A percentile compares a stretch with the other conserved stretches of the same genome.
Conservation (phyloP, 2,888 invertebrate species). For the Tetanocera ferruginea region DNA sequence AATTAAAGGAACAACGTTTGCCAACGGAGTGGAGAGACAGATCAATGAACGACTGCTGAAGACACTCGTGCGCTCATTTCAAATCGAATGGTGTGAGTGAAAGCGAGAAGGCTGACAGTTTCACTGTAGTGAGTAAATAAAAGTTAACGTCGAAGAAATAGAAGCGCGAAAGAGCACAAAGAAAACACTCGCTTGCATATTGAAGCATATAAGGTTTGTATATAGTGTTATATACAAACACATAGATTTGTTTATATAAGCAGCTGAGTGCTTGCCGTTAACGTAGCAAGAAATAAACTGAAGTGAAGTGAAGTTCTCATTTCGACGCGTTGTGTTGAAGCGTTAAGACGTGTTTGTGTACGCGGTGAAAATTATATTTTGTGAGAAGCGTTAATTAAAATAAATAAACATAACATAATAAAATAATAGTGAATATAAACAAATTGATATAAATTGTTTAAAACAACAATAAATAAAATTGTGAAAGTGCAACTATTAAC, state of each 20-base stretch:
- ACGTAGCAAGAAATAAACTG: constrained; percentile 35
- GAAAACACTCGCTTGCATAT: background rate
- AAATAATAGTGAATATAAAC: too few species aligned
- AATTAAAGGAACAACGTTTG: background rate
- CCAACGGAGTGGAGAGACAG: background rate
- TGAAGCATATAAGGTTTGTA: background rate
- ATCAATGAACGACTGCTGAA: constrained; percentile 10
- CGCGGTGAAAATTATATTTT: too few species aligned
- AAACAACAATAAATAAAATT: too few species aligned
- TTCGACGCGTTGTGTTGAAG: constrained; percentile 50
- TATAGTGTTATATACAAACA: too few species aligned
- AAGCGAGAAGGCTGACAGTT: constrained; percentile 40
- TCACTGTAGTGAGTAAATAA: constrained; percentile 35
- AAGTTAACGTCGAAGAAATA: background rate
- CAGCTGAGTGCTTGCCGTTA: constrained; percentile 36
- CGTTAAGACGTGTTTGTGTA: constrained; percentile 38
- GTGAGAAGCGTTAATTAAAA: too few species aligned
- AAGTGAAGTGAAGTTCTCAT: constrained; percentile 36
- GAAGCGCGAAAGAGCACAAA: constrained; percentile 12
- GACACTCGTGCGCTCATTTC: background rate
- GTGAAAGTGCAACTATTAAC: too few species aligned
- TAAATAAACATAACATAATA: too few species aligned
- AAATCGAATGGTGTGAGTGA: background rate
- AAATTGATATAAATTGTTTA: too few species aligned
- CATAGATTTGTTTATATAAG: constrained; percentile 35